Base-by-base conservation (phyloP, 2,888 invertebrate species). In the Anagyrus pseudococci region DNA sequence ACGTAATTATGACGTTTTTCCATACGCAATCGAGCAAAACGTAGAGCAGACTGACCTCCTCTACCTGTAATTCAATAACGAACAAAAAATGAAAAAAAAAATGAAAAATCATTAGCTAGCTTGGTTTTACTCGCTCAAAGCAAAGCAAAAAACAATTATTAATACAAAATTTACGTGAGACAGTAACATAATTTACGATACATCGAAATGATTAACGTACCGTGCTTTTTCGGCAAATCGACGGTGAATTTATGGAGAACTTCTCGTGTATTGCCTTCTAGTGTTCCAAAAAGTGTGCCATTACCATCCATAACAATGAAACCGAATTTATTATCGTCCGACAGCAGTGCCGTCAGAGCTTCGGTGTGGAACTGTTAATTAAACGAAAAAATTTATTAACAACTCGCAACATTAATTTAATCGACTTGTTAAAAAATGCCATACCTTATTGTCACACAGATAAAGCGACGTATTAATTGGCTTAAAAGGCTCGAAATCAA, bases 291-390 rank as follows among this genome's bases (percentile, higher is more conserved):
- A 66, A 99, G 85, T 13, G 98, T 97, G 58, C 99, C 99, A 81
- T 99, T 99, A 87, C 99, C 99, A 81, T 99, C 99, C 99, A 99
- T 99, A 48, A 99, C 96, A 76, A 99, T 99, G 81, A 99, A 99
- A n/a, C 99, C 99, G 83, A 99, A 99, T 85, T 98, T 98, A 82
- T 98, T 98, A 80, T 99, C 99, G 78, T 99, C 99, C 41, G 98
- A 98, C 70, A 99, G 84, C 67, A 99, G 84, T 15, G 98, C 98
- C 44, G 96, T 96, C 70, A 98, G 85, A 46, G 98, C 98, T 86
- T 98, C 95, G 0, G 94, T 95, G 82, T 95, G 95, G 81, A 95
- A 95, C 87, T 84, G 47, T 22, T 33, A 23, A 55, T 46, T 29
- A 40, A 41, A 41, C 46, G 33, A 7, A 40, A 54, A 1, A 29